Evolutionary conservation across 2,797 vertebrate genomes (phyloP).

Genomic region (Semotilus atromaculatus): DNA sequence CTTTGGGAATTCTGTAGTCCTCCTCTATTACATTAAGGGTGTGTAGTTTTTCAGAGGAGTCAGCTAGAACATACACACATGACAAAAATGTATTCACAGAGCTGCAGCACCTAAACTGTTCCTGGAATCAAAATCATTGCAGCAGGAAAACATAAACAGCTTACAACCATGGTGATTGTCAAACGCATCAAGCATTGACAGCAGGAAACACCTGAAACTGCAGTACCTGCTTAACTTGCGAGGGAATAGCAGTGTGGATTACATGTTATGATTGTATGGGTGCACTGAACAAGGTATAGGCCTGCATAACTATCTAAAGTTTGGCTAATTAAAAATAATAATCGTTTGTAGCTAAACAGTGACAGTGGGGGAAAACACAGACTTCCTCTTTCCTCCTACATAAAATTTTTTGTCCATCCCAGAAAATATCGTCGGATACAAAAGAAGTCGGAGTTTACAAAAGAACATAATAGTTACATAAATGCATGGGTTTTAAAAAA

Average conservation of each 20-base stretch:
- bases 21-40: slow-evolving; percentile 57
- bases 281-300: neutral
- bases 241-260: neutral
- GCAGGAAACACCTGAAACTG: neutral
- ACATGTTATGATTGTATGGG: slow-evolving; percentile 12
- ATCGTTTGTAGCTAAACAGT: neutral
- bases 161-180: neutral
- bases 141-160: slow-evolving; percentile 52
- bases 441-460: neutral
- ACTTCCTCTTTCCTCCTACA: slow-evolving; percentile 13
- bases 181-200: slow-evolving; percentile 1
- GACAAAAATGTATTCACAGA: slow-evolving; percentile 36
- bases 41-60: slow-evolving; percentile 59
- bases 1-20: slow-evolving; percentile 46
- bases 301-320: neutral
- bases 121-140: slow-evolving; percentile 48
- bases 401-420: slow-evolving; percentile 38
- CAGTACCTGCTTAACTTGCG: neutral
- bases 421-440: slow-evolving; percentile 27
- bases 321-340: neutral
- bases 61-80: slow-evolving; percentile 49
- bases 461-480: neutral
- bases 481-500: neutral
- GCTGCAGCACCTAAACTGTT: slow-evolving; percentile 58
- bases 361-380: neutral